A percentile compares a stretch with the other conserved stretches of the same genome.
phyloP scores from a whole-genome alignment of 2,888 invertebrate species.

The Euclidia mi region DNA sequence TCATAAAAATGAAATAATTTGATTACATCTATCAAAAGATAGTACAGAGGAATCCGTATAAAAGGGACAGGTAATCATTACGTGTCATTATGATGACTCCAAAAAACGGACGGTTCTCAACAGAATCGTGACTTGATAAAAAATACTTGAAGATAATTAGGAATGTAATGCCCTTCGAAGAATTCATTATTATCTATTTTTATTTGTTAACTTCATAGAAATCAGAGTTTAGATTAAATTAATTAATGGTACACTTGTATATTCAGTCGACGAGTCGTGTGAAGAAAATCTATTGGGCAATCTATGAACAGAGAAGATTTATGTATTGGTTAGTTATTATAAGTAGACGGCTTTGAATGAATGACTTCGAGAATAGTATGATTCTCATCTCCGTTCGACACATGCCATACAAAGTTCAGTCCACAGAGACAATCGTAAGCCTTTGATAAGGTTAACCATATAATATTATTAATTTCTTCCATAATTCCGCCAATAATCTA shows the following conservation, averaged over 20 bases:
- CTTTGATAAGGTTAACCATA: neutral
- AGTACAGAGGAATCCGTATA: constrained; percentile 41
- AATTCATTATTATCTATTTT: constrained; percentile 43
- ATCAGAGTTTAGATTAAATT: constrained; percentile 11
- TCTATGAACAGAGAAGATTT: constrained; percentile 4
- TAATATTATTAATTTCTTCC: constrained; percentile 4
- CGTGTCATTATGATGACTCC: constrained; percentile 60
- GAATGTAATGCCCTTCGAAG: constrained; percentile 51
- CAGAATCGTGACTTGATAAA: constrained; percentile 64
- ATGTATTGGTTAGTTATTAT: neutral
- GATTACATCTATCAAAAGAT: constrained; percentile 27
- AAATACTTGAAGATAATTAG: constrained; percentile 58
- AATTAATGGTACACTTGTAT: constrained; percentile 9
- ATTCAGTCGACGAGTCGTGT: neutral
- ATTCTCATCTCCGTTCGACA: too few species aligned
- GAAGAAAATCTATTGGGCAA: constrained; percentile 5
- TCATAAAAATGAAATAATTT: constrained; percentile 26
- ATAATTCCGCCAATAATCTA: constrained; percentile 12
- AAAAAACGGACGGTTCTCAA: constrained; percentile 59
- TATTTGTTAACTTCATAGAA: constrained; percentile 26
- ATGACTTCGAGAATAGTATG: too few species aligned
- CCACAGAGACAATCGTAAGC: too few species aligned
- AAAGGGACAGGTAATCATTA: constrained; percentile 57
- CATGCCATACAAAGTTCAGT: too few species aligned
- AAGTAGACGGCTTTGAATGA: neutral